Percentiles rank a stretch among this genome's conserved stretches.
phyloP scores from a whole-genome alignment of 2,113 vertebrate species.

The Hemichromis elongatus region DNA sequence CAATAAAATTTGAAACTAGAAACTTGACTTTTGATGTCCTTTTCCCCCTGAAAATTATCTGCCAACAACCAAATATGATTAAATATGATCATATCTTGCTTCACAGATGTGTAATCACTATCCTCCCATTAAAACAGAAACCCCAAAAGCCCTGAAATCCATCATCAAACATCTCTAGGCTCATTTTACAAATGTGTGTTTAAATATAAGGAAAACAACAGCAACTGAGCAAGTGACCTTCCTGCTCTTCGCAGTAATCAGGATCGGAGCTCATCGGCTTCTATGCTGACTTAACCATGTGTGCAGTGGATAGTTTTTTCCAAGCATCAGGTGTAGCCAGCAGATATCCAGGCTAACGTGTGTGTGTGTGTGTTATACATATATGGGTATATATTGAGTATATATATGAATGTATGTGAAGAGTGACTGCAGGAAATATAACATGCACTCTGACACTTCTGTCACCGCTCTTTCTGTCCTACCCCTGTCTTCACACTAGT shows the following conservation, averaged over 20 bases:
- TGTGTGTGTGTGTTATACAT: no score
- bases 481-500: neutral
- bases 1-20: neutral
- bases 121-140: neutral
- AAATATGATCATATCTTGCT: no score
- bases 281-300: neutral
- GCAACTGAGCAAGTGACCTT: neutral
- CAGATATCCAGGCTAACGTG: neutral
- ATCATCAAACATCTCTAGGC: neutral
- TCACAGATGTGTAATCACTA: neutral
- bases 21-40: neutral
- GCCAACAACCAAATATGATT: no score
- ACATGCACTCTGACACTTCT: neutral
- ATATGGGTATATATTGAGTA: no score
- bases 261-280: neutral
- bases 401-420: neutral
- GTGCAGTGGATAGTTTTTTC: neutral
- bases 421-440: neutral
- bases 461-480: neutral
- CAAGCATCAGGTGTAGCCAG: neutral
- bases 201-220: neutral
- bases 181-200: conserved; percentile 7
- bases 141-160: neutral
- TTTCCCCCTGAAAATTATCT: no score
- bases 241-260: neutral